A percentile compares a stretch with the other conserved stretches of the same genome.
Conservation (phyloP, 2,888 invertebrate species). For the Euplexia lucipara region DNA sequence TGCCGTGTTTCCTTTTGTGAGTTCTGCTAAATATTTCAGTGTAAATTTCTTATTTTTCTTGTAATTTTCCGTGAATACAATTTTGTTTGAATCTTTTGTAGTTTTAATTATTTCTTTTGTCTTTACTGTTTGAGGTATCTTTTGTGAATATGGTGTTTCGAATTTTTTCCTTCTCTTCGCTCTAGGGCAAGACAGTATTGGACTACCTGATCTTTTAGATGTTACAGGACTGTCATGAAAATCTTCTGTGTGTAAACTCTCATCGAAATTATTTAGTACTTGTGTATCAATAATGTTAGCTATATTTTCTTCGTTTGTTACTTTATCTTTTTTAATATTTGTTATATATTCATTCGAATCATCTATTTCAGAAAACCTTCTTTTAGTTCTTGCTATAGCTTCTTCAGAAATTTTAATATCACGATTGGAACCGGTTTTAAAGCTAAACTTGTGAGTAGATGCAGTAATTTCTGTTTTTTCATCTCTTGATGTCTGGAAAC, state of each 20-base stretch:
- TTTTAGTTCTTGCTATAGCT: constrained; percentile 41
- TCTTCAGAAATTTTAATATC: constrained; percentile 29
- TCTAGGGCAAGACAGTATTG: constrained; percentile 83
- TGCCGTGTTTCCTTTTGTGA: constrained; percentile 55
- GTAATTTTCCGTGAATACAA: constrained; percentile 63
- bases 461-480: constrained; percentile 55
- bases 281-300: constrained; percentile 78
- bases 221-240: constrained; percentile 71
- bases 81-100: constrained; percentile 52
- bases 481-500: constrained; percentile 59
- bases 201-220: constrained; percentile 81
- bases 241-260: constrained; percentile 81
- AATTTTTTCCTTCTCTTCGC: constrained; percentile 80
- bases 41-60: constrained; percentile 75
- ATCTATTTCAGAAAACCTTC: constrained; percentile 50
- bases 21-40: constrained; percentile 70
- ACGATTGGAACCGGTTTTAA: constrained; percentile 40
- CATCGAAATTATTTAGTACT: constrained; percentile 82
- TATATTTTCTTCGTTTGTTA: constrained; percentile 29
- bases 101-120: constrained; percentile 28
- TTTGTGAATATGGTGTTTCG: constrained; percentile 77
- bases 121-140: constrained; percentile 15
- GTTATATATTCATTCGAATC: not conserved
- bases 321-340: constrained; percentile 26
- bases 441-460: constrained; percentile 42